phyloP scores from a whole-genome alignment of 2,888 invertebrate genomes.

The Cyaniris semiargus region DNA sequence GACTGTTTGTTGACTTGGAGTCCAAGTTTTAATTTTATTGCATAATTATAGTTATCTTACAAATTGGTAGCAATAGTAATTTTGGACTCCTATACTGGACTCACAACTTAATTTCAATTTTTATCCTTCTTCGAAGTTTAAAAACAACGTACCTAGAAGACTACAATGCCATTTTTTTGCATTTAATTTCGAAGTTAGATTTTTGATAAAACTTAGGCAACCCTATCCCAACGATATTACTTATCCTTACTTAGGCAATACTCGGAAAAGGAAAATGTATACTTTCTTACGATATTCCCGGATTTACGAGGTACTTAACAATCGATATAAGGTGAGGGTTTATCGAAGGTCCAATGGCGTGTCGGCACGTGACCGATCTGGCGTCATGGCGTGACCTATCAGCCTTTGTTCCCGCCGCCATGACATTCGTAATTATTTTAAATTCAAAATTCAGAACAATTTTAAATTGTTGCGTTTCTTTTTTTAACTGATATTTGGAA shows the following conservation, averaged over 20 bases:
- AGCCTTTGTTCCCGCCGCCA: conserved; percentile 58
- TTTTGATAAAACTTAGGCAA: background rate
- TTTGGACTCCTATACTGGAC: too few species aligned
- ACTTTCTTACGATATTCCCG: background rate
- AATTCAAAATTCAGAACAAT: conserved; percentile 29
- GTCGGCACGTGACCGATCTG: conserved; percentile 54
- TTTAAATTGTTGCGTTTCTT: background rate
- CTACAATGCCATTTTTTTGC: too few species aligned
- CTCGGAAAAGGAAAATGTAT: background rate
- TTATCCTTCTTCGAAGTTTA: too few species aligned
- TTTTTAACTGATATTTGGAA: conserved; percentile 1
- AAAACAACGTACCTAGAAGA: too few species aligned
- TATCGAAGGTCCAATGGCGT: conserved; percentile 38
- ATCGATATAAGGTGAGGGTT: conserved; percentile 36
- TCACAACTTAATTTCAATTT: too few species aligned
- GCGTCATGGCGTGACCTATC: conserved; percentile 59
- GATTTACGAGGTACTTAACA: conserved; percentile 32
- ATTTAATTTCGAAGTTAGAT: too few species aligned
- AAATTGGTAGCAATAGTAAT: too few species aligned
- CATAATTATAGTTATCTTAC: too few species aligned
- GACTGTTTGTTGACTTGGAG: too few species aligned
- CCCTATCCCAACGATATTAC: background rate
- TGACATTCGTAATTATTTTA: conserved; percentile 62
- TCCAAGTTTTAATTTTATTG: too few species aligned
- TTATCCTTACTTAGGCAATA: background rate